phyloP scores from a whole-genome alignment of 2,888 invertebrate species.

The Crocallis elinguaria region DNA sequence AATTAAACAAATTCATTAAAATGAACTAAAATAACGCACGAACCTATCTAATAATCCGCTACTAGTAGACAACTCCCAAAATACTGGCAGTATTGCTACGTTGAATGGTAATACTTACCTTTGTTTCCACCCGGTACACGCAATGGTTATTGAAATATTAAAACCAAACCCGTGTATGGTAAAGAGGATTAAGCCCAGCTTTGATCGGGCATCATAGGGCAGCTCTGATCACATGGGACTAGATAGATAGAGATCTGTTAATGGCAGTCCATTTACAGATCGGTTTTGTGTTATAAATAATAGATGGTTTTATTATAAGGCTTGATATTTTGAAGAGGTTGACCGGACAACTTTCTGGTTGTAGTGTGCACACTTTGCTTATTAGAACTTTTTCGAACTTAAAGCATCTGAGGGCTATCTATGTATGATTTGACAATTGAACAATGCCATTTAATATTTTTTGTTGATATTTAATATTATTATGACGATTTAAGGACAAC shows the following conservation, averaged over 20 bases:
- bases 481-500: too few relatives aligned
- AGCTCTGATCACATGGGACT: conserved; percentile 20
- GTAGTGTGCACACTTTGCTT: too few relatives aligned
- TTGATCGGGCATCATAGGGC: conserved; percentile 28
- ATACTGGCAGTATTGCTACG: not conserved
- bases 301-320: not conserved
- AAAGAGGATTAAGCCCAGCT: conserved; percentile 42
- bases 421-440: too few relatives aligned
- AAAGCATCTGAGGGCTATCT: too few relatives aligned
- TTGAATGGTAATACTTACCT: not conserved
- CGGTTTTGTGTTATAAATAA: not conserved
- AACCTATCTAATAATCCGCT: too few relatives aligned
- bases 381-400: too few relatives aligned
- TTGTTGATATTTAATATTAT: too few relatives aligned
- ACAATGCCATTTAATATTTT: too few relatives aligned
- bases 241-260: conserved; percentile 8
- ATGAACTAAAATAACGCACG: too few relatives aligned
- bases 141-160: conserved; percentile 25
- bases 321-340: not conserved
- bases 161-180: conserved; percentile 35
- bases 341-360: too few relatives aligned
- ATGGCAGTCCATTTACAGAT: conserved; percentile 4
- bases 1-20: too few relatives aligned
- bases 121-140: not conserved
- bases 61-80: not conserved